Conservation (phyloP, 2,797 vertebrate species). For the Enteromius thamalakanensis region DNA sequence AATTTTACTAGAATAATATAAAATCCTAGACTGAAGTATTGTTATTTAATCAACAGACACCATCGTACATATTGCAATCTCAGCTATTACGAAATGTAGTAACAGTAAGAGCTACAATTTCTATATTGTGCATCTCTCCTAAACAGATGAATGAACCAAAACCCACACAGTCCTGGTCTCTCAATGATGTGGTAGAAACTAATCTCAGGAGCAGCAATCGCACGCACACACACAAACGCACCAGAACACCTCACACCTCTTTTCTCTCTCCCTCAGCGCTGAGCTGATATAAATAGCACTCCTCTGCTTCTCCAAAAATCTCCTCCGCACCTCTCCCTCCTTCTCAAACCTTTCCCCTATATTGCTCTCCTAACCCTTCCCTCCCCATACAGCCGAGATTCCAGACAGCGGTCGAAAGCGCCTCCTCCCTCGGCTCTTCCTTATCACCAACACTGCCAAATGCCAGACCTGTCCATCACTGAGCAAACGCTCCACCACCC, state of each 20-base stretch:
- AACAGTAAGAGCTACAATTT: not conserved
- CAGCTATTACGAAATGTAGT: not conserved
- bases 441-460: slow-evolving; percentile 77
- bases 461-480: slow-evolving; percentile 80
- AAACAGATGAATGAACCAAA: slow-evolving; percentile 21
- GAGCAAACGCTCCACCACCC: slow-evolving; percentile 36
- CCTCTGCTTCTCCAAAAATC: slow-evolving; percentile 65
- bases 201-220: slow-evolving; percentile 15
- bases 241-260: slow-evolving; percentile 60
- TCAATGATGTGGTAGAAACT: slow-evolving; percentile 41
- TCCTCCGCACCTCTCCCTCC: slow-evolving; percentile 33
- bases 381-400: slow-evolving; percentile 7
- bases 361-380: slow-evolving; percentile 32
- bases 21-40: not conserved
- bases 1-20: not conserved
- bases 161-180: not conserved
- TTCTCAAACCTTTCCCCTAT: slow-evolving; percentile 59
- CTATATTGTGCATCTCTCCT: not conserved
- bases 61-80: not conserved
- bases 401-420: slow-evolving; percentile 25
- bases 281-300: slow-evolving; percentile 77
- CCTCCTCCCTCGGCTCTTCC: slow-evolving; percentile 58
- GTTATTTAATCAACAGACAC: not conserved
- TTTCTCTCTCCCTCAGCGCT: slow-evolving; percentile 69
- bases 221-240: slow-evolving; percentile 38